A percentile compares a stretch with the other conserved stretches of the same genome.
Conservation (phyloP, 2,797 vertebrate species). For the Pantherophis vulpinus region DNA sequence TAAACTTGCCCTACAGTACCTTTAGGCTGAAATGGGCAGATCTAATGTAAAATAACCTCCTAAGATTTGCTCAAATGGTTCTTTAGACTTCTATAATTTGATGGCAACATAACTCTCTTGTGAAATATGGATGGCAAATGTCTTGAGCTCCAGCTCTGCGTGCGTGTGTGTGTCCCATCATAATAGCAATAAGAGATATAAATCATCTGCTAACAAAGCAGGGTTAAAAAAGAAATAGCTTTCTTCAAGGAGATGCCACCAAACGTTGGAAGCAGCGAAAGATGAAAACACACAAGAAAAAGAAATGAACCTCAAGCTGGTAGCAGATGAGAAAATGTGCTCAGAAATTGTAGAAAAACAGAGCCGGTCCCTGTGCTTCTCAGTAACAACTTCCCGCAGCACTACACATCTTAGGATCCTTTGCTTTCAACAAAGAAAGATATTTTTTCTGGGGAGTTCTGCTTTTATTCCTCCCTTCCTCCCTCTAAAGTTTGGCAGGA, state of each 20-base stretch:
- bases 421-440: neutral
- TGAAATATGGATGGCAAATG: neutral
- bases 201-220: neutral
- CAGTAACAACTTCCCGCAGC: neutral
- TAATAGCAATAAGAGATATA: neutral
- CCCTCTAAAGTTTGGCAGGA: neutral
- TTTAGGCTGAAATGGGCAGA: neutral
- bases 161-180: neutral
- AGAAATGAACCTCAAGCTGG: neutral
- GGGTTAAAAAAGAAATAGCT: neutral
- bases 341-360: neutral
- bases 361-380: neutral
- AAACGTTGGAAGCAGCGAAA: neutral
- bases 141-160: neutral
- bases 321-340: neutral
- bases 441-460: neutral
- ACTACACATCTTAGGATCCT: neutral
- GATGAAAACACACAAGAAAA: neutral
- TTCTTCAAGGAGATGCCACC: neutral
- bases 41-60: neutral
- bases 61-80: neutral
- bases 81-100: neutral
- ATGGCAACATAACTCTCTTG: neutral
- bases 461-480: neutral
- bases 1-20: neutral